These are phyloP conservation scores for Phymorhynchus buccinoides DNA, from an alignment of 1,140 invertebrate species.

Conservation along the genomic window DNA sequence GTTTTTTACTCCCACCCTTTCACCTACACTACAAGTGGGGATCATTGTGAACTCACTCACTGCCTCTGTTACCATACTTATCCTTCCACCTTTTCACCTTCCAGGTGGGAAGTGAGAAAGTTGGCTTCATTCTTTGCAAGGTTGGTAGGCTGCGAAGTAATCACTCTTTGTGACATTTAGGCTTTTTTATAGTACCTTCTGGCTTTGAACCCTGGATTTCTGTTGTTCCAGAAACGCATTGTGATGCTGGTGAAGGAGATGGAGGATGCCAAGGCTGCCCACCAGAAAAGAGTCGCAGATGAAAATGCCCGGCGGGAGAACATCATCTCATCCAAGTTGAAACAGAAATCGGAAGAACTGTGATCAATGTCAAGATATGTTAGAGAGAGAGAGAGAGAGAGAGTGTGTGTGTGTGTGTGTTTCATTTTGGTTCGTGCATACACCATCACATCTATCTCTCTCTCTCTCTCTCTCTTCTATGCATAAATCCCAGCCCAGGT, in stretches of 20 bases:
- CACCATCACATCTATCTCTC: not conserved
- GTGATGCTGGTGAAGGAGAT: constrained; percentile 27
- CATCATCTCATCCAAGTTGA: constrained; percentile 26
- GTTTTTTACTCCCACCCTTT: too few species aligned
- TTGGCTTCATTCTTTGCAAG: too few species aligned
- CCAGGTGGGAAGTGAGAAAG: too few species aligned
- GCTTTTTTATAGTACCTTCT: too few species aligned
- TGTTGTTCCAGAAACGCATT: constrained; percentile 27
- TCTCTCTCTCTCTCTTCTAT: not conserved
- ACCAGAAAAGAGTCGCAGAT: not conserved
- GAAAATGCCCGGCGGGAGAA: not conserved
- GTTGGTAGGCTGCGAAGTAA: too few species aligned
- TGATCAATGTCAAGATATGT: not conserved
- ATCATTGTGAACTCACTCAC: too few species aligned
- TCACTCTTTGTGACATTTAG: too few species aligned
- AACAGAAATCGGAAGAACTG: constrained; percentile 19
- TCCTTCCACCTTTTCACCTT: too few species aligned
- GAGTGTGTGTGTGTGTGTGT: not conserved
- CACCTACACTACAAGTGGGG: too few species aligned
- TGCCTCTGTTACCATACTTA: too few species aligned
- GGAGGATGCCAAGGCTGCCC: not conserved
- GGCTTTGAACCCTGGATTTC: too few species aligned
- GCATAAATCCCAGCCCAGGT: not conserved
- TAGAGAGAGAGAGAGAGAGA: not conserved
- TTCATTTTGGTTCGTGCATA: too few species aligned